These are phyloP conservation scores for Protophormia terraenovae DNA, from an alignment of 2,888 invertebrate genomes.

Conservation along the genomic window DNA sequence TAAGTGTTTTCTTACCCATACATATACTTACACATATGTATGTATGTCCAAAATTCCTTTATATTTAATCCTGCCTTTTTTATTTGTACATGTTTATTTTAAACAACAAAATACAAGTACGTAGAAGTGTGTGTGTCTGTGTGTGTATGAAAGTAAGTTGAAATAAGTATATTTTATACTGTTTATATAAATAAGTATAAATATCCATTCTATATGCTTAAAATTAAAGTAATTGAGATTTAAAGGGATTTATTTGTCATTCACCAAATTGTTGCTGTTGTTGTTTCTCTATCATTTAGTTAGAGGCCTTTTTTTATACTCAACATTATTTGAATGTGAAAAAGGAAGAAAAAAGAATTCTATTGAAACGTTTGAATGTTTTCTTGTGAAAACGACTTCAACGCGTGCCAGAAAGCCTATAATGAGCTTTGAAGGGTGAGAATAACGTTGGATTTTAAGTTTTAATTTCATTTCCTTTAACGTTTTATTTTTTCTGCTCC, in stretches of 20 bases:
- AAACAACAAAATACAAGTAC: background rate
- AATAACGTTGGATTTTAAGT: constrained; percentile 63
- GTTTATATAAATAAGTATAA: constrained; percentile 3
- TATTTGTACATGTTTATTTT: constrained; percentile 45
- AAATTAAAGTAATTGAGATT: constrained; percentile 70
- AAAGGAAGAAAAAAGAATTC: background rate
- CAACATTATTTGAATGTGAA: background rate
- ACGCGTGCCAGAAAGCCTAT: constrained; percentile 54
- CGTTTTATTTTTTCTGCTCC: constrained; percentile 18
- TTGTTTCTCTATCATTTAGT: constrained; percentile 9
- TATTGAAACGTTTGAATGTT: background rate
- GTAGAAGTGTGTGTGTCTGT: background rate
- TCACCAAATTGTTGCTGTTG: constrained; percentile 58
- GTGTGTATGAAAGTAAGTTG: background rate
- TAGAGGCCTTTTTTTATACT: constrained; percentile 34
- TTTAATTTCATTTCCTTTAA: constrained; percentile 65
- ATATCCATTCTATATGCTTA: constrained; percentile 60
- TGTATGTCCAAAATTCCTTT: constrained; percentile 31
- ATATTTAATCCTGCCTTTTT: constrained; percentile 11
- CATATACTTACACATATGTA: background rate
- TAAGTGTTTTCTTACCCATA: constrained; percentile 14
- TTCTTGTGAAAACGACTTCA: constrained; percentile 36
- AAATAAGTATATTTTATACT: background rate
- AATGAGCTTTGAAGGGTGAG: constrained; percentile 53
- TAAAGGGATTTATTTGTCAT: constrained; percentile 69